These are phyloP conservation scores for Julus scanicus DNA, from an alignment of 2,888 invertebrate genomes.

Conservation along the genomic window DNA sequence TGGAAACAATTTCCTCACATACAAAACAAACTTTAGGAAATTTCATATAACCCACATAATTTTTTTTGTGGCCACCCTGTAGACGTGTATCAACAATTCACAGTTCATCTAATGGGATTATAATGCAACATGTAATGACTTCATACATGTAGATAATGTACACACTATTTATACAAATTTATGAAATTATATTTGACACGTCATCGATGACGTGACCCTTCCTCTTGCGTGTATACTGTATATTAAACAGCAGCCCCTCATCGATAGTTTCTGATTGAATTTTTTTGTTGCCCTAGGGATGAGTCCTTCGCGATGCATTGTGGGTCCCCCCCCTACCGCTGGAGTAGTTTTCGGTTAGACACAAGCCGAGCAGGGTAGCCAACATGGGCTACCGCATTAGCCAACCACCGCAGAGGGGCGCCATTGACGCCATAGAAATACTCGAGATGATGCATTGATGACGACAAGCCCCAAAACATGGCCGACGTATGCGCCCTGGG, in stretches of 20 bases:
- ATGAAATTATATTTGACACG: no score
- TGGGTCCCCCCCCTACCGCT: not conserved
- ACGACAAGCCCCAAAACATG: conserved; percentile 48
- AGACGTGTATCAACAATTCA: no score
- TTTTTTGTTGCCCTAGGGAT: not conserved
- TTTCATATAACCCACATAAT: no score
- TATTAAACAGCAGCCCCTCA: not conserved
- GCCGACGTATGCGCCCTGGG: not conserved
- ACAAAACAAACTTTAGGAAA: no score
- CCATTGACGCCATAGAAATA: conserved; percentile 37
- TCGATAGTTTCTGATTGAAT: not conserved
- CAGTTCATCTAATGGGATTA: no score
- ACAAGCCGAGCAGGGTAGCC: conserved; percentile 24
- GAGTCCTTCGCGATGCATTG: not conserved
- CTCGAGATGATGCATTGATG: conserved; percentile 17
- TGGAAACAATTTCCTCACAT: no score
- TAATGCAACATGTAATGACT: no score
- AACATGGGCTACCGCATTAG: conserved; percentile 40
- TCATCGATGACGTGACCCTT: not conserved
- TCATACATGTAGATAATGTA: no score
- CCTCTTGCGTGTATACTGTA: not conserved
- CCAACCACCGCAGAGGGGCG: conserved; percentile 18
- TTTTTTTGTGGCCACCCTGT: no score
- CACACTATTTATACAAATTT: no score
- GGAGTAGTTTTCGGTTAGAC: conserved; percentile 50